A percentile compares a stretch with the other conserved stretches of the same genome.
These are phyloP conservation scores for Alligator mississippiensis DNA, from an alignment of 2,113 vertebrate species.

Conservation along the genomic window DNA sequence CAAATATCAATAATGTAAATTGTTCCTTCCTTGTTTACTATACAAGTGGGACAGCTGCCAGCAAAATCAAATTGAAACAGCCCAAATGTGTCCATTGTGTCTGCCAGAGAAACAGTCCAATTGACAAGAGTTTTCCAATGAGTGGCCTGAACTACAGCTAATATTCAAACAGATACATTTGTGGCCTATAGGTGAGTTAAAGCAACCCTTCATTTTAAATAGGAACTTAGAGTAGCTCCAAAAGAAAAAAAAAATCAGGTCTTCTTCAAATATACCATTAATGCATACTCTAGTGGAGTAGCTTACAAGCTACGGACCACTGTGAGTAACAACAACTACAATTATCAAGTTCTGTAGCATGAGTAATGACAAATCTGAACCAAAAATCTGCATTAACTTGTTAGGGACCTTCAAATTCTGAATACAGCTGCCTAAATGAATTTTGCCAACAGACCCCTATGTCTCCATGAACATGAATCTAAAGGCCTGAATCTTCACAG, in stretches of 20 bases:
- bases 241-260: background rate
- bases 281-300: background rate
- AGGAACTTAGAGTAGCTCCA: background rate
- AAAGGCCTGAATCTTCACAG: background rate
- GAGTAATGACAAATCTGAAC: background rate
- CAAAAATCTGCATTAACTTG: background rate
- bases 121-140: background rate
- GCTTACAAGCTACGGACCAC: background rate
- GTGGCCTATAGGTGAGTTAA: no score
- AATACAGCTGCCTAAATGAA: background rate
- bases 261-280: background rate
- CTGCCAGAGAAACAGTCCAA: background rate
- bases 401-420: background rate
- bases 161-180: background rate
- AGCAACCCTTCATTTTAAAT: accelerated
- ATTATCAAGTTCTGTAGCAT: background rate
- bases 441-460: background rate
- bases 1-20: background rate
- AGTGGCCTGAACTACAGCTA: background rate
- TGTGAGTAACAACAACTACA: background rate
- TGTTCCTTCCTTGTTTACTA: slow-evolving; percentile 8
- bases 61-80: background rate
- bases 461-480: background rate
- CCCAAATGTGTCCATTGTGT: background rate
- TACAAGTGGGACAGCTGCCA: background rate